Evolutionary conservation across 2,888 invertebrate genomes (phyloP).

Genomic region (Torymus tubicola): DNA sequence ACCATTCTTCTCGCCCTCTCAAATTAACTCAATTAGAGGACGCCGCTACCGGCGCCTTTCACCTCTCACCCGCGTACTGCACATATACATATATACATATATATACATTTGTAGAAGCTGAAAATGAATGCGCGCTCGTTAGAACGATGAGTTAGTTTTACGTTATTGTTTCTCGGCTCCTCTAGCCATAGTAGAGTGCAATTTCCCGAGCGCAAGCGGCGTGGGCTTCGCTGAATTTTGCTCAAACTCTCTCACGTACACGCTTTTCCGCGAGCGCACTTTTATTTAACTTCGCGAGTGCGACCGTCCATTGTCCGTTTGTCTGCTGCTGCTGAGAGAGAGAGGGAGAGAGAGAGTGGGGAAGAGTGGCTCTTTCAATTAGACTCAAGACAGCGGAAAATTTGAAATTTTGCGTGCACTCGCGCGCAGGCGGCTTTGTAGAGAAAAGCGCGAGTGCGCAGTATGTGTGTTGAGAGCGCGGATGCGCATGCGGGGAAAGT

Average conservation of each 20-base stretch:
- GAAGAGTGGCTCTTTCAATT: neutral
- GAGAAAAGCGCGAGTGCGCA: too few relatives aligned
- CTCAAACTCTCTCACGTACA: neutral
- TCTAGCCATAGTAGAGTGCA: neutral
- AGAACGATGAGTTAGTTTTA: conserved; percentile 33
- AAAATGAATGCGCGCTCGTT: conserved; percentile 20
- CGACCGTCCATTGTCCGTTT: neutral
- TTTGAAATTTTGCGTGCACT: neutral
- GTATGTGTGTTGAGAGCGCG: too few relatives aligned
- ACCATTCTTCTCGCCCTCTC: too few relatives aligned
- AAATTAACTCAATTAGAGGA: conserved; percentile 32
- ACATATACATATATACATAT: neutral
- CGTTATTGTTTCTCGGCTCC: conserved; percentile 19
- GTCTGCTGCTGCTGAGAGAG: too few relatives aligned
- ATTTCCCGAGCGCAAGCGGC: neutral
- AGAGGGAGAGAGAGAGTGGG: neutral
- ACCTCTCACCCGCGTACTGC: too few relatives aligned
- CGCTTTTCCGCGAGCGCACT: conserved; percentile 7
- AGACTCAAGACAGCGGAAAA: conserved; percentile 7
- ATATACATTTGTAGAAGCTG: neutral
- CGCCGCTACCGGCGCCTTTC: neutral
- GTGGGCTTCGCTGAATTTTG: neutral
- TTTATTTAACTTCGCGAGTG: conserved; percentile 29
- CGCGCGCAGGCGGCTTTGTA: neutral
- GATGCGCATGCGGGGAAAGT: too few relatives aligned